Evolutionary conservation across 1,140 invertebrate genomes (phyloP).

Genomic region (Cecropterus lyciades): DNA sequence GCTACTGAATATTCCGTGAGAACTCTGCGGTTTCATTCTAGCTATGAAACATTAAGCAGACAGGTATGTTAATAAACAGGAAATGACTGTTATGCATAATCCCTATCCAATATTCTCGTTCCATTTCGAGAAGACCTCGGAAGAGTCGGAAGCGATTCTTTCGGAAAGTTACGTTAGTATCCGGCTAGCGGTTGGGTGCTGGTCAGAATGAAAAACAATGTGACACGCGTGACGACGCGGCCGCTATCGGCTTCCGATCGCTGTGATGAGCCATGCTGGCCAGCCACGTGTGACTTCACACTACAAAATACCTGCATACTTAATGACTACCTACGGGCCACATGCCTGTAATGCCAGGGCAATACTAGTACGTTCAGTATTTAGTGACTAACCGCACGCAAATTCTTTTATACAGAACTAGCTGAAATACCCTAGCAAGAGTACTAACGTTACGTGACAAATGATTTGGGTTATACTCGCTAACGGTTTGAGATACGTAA

Average conservation of each 20-base stretch:
- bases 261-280: constrained; percentile 39
- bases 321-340: constrained; percentile 1
- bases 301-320: constrained; percentile 28
- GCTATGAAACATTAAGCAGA: not conserved
- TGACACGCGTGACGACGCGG: constrained; percentile 41
- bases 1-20: too few species aligned
- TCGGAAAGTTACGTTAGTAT: constrained; percentile 57
- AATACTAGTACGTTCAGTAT: not conserved
- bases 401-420: constrained; percentile 10
- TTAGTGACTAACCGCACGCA: constrained; percentile 1
- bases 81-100: constrained; percentile 36
- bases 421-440: too few species aligned
- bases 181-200: constrained; percentile 58
- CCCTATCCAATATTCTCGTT: constrained; percentile 31
- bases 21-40: not conserved
- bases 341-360: constrained; percentile 1
- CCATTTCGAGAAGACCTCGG: constrained; percentile 26
- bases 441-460: too few species aligned
- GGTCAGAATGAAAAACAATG: constrained; percentile 52
- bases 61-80: constrained; percentile 30
- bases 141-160: constrained; percentile 48
- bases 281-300: constrained; percentile 40
- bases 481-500: too few species aligned
- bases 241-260: constrained; percentile 63
- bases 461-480: too few species aligned